Conservation (phyloP, 23 tunicate genomes). For the Oikopleura dioica region DNA sequence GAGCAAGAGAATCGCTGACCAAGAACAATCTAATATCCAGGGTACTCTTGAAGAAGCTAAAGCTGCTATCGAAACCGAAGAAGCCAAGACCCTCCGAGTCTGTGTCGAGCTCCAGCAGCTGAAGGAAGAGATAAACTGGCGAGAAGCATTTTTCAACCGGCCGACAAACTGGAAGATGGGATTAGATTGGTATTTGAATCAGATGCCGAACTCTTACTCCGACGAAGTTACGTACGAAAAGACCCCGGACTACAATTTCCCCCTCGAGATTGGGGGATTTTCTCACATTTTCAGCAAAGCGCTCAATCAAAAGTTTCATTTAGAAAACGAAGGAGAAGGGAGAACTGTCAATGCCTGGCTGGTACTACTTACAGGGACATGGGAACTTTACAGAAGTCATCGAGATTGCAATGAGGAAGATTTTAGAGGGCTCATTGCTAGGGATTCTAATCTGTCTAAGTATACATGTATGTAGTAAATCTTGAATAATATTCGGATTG, state of each 20-base stretch:
- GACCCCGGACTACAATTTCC: too few species aligned
- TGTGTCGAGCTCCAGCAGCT: background rate
- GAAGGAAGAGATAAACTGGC: background rate
- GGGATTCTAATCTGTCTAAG: too few species aligned
- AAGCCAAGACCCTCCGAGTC: background rate
- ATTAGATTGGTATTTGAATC: background rate
- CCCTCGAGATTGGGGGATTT: too few species aligned
- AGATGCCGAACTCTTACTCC: background rate
- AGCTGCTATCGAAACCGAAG: slow-evolving; percentile 6
- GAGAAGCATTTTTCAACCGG: background rate
- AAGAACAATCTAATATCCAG: background rate
- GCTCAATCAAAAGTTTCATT: background rate
- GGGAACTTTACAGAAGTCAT: background rate
- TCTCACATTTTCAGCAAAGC: too few species aligned
- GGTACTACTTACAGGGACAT: background rate
- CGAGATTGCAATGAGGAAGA: background rate
- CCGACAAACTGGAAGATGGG: slow-evolving; percentile 4
- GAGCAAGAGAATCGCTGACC: background rate
- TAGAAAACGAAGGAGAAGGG: slow-evolving; percentile 3
- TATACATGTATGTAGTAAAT: too few species aligned
- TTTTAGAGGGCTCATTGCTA: background rate
- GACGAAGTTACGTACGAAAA: too few species aligned
- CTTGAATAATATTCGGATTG: too few species aligned
- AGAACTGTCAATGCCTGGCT: slow-evolving; percentile 11
- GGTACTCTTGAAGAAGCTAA: too few species aligned